A percentile compares a stretch with the other conserved stretches of the same genome.
Evolutionary conservation across 2,113 vertebrate genomes (phyloP).

Genomic region (Corydoras maculifer): DNA sequence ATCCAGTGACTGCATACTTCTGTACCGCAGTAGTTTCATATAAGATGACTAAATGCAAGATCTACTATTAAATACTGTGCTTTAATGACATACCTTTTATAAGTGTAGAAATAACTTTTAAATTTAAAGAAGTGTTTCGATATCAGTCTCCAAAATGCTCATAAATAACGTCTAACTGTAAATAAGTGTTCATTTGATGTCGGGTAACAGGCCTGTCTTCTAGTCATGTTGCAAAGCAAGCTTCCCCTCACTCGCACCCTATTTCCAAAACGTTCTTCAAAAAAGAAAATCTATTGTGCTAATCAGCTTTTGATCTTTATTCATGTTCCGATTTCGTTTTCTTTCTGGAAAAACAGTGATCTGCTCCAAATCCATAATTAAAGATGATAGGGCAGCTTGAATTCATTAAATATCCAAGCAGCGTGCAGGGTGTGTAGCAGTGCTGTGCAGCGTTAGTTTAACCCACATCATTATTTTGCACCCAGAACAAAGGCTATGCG

Average conservation of each 20-base stretch:
- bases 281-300: slow-evolving; percentile 9
- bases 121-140: too few relatives aligned
- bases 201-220: not conserved
- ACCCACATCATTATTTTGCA: slow-evolving; percentile 64
- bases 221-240: slow-evolving; percentile 46
- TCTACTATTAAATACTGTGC: too few relatives aligned
- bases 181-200: too few relatives aligned
- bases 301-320: slow-evolving; percentile 25
- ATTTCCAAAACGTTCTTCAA: slow-evolving; percentile 47
- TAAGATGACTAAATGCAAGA: too few relatives aligned
- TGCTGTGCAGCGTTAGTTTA: slow-evolving; percentile 40
- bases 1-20: too few relatives aligned
- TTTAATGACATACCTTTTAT: too few relatives aligned
- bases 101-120: too few relatives aligned
- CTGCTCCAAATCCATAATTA: slow-evolving; percentile 45
- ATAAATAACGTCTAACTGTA: too few relatives aligned
- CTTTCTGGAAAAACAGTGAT: slow-evolving; percentile 8
- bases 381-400: slow-evolving; percentile 41
- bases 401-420: slow-evolving; percentile 52
- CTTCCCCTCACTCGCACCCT: slow-evolving; percentile 41
- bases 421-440: slow-evolving; percentile 39
- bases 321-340: slow-evolving; percentile 11
- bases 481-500: slow-evolving; percentile 79
- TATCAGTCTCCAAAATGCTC: too few relatives aligned
- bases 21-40: too few relatives aligned